Percentiles rank a stretch among this genome's conserved stretches.
phyloP scores from a whole-genome alignment of 2,797 vertebrate genomes.

The Octomys mimax region DNA sequence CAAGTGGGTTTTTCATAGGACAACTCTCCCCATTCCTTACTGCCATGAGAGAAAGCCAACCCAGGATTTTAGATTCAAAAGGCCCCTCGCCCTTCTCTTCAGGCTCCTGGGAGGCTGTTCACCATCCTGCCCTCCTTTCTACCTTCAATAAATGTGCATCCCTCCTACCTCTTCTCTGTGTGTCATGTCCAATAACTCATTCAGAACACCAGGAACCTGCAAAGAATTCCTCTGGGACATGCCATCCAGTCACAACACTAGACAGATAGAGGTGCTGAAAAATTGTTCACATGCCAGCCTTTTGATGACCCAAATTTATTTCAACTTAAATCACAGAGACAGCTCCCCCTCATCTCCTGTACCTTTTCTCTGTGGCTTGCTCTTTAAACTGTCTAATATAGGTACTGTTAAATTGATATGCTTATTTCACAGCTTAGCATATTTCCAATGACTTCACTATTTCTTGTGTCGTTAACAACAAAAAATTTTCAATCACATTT shows the following conservation, averaged over 20 bases:
- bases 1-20: background rate
- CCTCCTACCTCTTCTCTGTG: background rate
- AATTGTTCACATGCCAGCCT: background rate
- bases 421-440: slow-evolving; percentile 15
- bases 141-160: background rate
- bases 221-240: background rate
- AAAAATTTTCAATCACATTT: background rate
- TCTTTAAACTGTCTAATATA: background rate
- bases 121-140: background rate
- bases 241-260: background rate
- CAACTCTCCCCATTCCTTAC: background rate
- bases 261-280: background rate
- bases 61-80: background rate
- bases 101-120: background rate
- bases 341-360: background rate
- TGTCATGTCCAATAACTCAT: background rate
- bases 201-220: background rate
- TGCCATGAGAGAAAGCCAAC: background rate
- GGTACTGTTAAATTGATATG: background rate
- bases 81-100: background rate
- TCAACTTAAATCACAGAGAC: slow-evolving; percentile 9
- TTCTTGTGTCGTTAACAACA: background rate
- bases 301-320: slow-evolving; percentile 42
- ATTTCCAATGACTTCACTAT: slow-evolving; percentile 36
- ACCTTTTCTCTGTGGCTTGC: background rate